These are phyloP conservation scores for Apis laboriosa DNA, from an alignment of 1,140 invertebrate species.

Conservation along the genomic window DNA sequence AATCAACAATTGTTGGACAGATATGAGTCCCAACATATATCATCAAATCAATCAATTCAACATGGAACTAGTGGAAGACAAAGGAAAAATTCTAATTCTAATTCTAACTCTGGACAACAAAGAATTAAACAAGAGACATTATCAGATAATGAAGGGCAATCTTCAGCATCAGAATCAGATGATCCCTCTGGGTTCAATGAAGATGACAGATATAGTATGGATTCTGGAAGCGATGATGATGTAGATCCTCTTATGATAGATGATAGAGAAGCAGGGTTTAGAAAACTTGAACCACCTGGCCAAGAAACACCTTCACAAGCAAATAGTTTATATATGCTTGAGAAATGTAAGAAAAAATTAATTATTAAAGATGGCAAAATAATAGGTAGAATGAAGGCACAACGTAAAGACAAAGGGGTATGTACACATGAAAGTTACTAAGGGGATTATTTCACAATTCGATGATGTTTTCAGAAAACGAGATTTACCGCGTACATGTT, in stretches of 20 bases:
- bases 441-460: conserved; percentile 48
- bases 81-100: conserved; percentile 74
- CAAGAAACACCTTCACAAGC: conserved; percentile 81
- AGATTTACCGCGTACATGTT: conserved; percentile 94
- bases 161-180: conserved; percentile 83
- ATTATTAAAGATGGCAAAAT: conserved; percentile 88
- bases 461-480: conserved; percentile 83
- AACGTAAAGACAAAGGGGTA: conserved; percentile 89
- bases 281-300: conserved; percentile 81
- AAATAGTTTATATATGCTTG: conserved; percentile 88
- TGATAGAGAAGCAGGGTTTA: conserved; percentile 79
- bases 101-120: conserved; percentile 63
- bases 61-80: conserved; percentile 38
- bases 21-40: conserved; percentile 68
- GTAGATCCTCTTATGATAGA: conserved; percentile 78
- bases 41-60: conserved; percentile 46
- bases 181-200: conserved; percentile 81
- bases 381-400: conserved; percentile 86
- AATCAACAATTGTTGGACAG: conserved; percentile 75
- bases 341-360: conserved; percentile 89
- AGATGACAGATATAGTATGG: conserved; percentile 79
- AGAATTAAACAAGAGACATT: conserved; percentile 72
- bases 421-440: conserved; percentile 60
- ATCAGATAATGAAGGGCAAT: conserved; percentile 80
- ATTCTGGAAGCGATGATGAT: conserved; percentile 79